phyloP scores from a whole-genome alignment of 2,797 vertebrate species.

The Brachymystax lenok region DNA sequence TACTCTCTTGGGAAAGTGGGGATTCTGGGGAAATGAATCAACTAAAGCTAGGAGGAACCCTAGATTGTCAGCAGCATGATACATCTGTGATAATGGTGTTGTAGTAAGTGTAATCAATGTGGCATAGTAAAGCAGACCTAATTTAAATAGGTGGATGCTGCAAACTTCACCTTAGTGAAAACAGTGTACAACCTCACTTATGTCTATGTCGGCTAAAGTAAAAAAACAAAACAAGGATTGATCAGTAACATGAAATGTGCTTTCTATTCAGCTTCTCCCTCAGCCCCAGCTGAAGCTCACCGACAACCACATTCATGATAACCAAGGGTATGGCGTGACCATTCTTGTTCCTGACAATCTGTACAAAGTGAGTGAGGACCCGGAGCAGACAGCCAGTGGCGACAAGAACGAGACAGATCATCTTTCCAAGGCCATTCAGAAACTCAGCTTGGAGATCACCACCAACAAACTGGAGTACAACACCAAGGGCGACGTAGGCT shows the following conservation, averaged over 20 bases:
- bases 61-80: not conserved
- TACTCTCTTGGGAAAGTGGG: too few relatives aligned
- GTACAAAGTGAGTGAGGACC: conserved; percentile 32
- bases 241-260: not conserved
- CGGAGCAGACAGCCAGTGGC: conserved; percentile 51
- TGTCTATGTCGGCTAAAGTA: not conserved
- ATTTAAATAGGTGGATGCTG: not conserved
- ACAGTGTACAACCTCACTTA: too few relatives aligned
- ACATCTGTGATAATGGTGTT: not conserved
- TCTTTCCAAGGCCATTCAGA: conserved; percentile 56
- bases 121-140: not conserved
- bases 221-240: not conserved
- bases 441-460: conserved; percentile 60
- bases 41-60: not conserved
- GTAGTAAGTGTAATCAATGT: not conserved
- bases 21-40: not conserved
- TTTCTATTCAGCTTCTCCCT: conserved; percentile 53
- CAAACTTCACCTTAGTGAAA: not conserved
- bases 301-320: conserved; percentile 64
- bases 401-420: conserved; percentile 50
- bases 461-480: conserved; percentile 62
- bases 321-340: conserved; percentile 58
- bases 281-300: conserved; percentile 67
- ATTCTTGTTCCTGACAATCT: conserved; percentile 60
- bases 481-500: conserved; percentile 54